Conservation (phyloP, 2,888 invertebrate species). For the Oxycera nigricornis region DNA sequence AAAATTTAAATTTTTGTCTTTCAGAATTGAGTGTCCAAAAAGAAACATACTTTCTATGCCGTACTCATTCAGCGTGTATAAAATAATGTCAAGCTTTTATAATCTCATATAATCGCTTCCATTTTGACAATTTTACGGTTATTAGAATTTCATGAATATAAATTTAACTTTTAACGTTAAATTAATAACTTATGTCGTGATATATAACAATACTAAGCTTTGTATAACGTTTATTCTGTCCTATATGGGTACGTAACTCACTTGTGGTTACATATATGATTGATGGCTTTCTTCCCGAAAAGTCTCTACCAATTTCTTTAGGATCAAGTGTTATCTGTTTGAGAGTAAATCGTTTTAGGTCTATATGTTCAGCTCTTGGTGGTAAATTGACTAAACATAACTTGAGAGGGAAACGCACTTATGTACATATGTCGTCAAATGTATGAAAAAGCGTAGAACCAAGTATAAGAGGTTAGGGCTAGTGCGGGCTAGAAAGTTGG, state of each 20-base stretch:
- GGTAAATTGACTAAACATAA: conserved; percentile 9
- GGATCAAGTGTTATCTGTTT: not conserved
- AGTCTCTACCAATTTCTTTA: conserved; percentile 7
- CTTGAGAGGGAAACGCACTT: not conserved
- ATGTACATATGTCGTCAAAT: not conserved
- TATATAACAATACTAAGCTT: not conserved
- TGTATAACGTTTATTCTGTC: not conserved
- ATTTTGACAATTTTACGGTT: conserved; percentile 18
- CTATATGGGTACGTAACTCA: not conserved
- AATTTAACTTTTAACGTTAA: not conserved
- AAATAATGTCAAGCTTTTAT: too few relatives aligned
- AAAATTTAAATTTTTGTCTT: too few relatives aligned
- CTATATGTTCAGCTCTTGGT: conserved; percentile 6
- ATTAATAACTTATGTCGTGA: not conserved
- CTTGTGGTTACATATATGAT: not conserved
- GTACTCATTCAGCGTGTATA: too few relatives aligned
- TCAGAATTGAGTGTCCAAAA: too few relatives aligned
- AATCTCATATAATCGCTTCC: not conserved
- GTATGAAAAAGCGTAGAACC: not conserved
- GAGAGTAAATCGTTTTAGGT: conserved; percentile 22
- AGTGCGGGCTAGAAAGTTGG: not conserved
- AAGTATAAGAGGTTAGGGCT: not conserved
- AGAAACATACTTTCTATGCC: too few relatives aligned
- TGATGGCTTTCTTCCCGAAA: conserved; percentile 8
- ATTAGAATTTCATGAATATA: conserved; percentile 14